These are phyloP conservation scores for Aphidius colemani DNA, from an alignment of 2,888 invertebrate species.

Conservation along the genomic window DNA sequence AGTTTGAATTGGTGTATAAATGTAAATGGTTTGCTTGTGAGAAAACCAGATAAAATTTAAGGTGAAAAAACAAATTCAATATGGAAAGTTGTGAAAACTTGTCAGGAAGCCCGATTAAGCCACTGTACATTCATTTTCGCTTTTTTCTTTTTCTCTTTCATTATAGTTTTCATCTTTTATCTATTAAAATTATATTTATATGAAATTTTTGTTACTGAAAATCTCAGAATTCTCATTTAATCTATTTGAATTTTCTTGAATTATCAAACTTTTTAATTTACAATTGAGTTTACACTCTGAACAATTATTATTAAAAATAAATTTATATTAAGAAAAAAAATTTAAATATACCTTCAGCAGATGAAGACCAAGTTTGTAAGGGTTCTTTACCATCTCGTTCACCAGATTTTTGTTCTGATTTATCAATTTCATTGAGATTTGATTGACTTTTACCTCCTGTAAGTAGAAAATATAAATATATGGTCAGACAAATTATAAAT, in stretches of 20 bases:
- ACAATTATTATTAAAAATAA: background rate
- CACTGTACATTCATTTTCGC: slow-evolving; percentile 35
- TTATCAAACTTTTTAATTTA: background rate
- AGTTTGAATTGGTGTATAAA: slow-evolving; percentile 13
- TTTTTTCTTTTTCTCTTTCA: slow-evolving; percentile 5
- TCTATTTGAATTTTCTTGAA: no score
- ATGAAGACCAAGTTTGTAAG: slow-evolving; percentile 46
- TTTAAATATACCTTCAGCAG: slow-evolving; percentile 47
- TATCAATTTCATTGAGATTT: slow-evolving; percentile 59
- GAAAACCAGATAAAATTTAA: slow-evolving; percentile 10
- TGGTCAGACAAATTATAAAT: background rate
- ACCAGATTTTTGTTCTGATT: slow-evolving; percentile 58
- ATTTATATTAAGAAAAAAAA: background rate
- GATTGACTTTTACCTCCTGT: slow-evolving; percentile 55
- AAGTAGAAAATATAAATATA: slow-evolving; percentile 36
- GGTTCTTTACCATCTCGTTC: slow-evolving; percentile 50
- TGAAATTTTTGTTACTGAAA: no score
- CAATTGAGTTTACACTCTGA: background rate
- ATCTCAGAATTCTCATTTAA: no score
- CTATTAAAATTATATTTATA: no score
- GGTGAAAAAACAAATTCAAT: slow-evolving; percentile 17
- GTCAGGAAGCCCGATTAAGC: slow-evolving; percentile 40
- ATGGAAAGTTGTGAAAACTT: slow-evolving; percentile 35
- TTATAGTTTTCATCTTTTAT: slow-evolving; percentile 1
- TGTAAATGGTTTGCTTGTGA: background rate